Conservation (phyloP, 2,797 vertebrate genomes). For the Clarias laeviceps region DNA sequence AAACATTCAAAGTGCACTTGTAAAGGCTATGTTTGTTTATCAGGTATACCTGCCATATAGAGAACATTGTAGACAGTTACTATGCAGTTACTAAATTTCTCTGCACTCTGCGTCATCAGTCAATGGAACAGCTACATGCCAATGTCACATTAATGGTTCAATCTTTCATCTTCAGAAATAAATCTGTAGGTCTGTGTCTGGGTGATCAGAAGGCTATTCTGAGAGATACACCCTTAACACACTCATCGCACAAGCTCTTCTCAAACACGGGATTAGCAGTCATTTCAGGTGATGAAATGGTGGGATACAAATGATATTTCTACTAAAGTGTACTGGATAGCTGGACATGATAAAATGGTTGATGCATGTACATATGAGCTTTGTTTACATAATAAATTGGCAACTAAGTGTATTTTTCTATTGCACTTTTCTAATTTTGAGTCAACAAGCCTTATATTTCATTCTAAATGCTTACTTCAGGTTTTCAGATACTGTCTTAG, state of each 20-base stretch:
- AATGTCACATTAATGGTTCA: background rate
- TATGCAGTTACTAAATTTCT: background rate
- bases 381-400: background rate
- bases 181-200: background rate
- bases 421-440: background rate
- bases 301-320: background rate
- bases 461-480: constrained; percentile 82
- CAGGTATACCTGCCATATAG: background rate
- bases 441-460: background rate
- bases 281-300: background rate
- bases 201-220: background rate
- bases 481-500: constrained; percentile 96
- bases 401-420: background rate
- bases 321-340: background rate
- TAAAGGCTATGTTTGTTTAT: constrained; percentile 9
- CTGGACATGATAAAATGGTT: background rate
- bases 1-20: background rate
- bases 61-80: background rate
- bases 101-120: no score
- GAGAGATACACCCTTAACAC: background rate
- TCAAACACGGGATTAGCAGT: background rate
- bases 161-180: background rate
- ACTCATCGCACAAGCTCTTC: background rate
- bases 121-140: background rate
- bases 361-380: background rate